Percentiles rank a stretch among this genome's conserved stretches.
These are phyloP conservation scores for Machaerirhynchus nigripectus DNA, from an alignment of 2,113 vertebrate species.

Conservation along the genomic window DNA sequence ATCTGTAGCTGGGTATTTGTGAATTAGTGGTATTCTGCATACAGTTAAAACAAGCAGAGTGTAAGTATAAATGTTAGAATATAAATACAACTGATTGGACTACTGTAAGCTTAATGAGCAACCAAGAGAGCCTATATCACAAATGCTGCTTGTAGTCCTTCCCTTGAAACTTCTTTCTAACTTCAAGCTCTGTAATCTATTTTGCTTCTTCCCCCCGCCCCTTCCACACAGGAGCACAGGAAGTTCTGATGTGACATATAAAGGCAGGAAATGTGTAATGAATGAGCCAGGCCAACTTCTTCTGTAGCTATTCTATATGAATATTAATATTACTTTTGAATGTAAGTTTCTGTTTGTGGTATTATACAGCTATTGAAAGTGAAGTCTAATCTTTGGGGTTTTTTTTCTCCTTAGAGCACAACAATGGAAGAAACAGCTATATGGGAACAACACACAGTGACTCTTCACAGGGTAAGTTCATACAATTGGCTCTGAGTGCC, in stretches of 20 bases:
- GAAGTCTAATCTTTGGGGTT: background rate
- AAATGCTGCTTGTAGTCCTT: background rate
- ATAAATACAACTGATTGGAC: background rate
- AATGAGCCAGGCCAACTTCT: background rate
- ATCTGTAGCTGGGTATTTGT: background rate
- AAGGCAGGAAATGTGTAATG: constrained; percentile 28
- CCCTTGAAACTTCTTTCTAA: background rate
- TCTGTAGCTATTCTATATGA: background rate
- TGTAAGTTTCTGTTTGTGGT: background rate
- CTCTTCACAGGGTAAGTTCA: constrained; percentile 94
- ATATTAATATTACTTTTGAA: background rate
- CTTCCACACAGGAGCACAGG: constrained; percentile 37
- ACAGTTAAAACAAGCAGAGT: background rate
- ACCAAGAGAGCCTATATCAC: background rate
- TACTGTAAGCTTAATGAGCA: background rate
- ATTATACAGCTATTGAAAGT: background rate
- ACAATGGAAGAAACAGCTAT: constrained; percentile 99
- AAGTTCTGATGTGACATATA: constrained; percentile 40
- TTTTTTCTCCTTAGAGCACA: constrained; percentile 81
- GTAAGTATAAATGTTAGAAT: background rate
- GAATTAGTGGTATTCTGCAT: background rate
- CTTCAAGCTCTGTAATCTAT: background rate
- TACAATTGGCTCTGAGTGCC: constrained; percentile 38
- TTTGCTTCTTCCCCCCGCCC: background rate
- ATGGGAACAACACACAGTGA: constrained; percentile 99